Evolutionary conservation across 2,113 vertebrate species (phyloP).

Genomic region (Axis porcinus): DNA sequence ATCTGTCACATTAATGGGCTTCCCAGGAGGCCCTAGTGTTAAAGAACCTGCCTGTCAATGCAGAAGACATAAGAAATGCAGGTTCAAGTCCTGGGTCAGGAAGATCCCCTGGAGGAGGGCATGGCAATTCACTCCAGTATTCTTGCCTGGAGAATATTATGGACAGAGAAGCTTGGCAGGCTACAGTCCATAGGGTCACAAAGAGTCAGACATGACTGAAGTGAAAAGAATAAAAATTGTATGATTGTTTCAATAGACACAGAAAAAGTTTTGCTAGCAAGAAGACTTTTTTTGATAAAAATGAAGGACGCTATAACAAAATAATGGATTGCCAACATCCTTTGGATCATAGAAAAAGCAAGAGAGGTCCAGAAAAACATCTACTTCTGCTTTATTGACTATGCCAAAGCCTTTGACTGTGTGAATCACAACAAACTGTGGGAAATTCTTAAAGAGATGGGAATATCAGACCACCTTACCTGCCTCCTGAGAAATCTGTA

Average conservation of each 20-base stretch:
- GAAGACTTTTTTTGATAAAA: neutral
- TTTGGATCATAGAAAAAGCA: neutral
- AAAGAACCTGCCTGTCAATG: neutral
- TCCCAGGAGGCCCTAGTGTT: neutral
- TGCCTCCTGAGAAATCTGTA: neutral
- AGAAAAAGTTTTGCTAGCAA: neutral
- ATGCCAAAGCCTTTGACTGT: neutral
- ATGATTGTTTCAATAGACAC: neutral
- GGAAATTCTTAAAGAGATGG: neutral
- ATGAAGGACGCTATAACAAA: neutral
- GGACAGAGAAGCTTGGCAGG: neutral
- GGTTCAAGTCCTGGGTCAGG: neutral
- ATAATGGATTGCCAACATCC: neutral
- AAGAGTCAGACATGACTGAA: neutral
- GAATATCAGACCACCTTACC: neutral
- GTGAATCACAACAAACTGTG: neutral
- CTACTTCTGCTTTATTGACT: neutral
- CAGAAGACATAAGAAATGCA: neutral
- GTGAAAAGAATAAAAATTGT: neutral
- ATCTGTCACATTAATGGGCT: neutral
- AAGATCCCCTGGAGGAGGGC: neutral
- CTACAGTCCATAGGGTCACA: neutral
- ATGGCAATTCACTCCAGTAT: neutral
- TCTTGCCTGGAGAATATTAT: neutral
- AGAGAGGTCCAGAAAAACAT: neutral